Evolutionary conservation across 2,888 invertebrate species (phyloP).

Genomic region (Drosophila pseudotakahashii): DNA sequence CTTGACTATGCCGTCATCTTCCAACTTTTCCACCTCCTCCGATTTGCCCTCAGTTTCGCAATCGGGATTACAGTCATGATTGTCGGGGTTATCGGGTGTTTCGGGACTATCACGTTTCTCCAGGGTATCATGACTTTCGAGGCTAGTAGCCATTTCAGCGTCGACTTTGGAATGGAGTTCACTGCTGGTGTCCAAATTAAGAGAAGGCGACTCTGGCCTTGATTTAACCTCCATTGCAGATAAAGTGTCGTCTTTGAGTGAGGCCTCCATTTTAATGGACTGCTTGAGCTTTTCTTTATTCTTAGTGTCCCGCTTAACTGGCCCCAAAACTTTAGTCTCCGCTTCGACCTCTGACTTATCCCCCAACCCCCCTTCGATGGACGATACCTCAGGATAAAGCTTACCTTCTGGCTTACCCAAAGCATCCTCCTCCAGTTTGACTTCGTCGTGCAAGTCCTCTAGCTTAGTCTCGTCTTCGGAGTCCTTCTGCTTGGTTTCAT

Average conservation of each 20-base stretch:
- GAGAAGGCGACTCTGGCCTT: background rate
- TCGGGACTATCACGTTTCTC: background rate
- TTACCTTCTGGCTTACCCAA: background rate
- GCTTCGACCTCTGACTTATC: background rate
- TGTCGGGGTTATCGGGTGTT: background rate
- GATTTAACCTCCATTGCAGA: background rate
- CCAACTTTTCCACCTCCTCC: background rate
- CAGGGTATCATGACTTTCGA: background rate
- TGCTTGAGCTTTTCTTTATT: background rate
- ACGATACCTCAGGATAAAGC: background rate
- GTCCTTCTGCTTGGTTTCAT: conserved; percentile 24
- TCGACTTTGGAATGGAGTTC: background rate
- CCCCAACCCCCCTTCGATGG: background rate
- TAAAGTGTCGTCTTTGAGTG: background rate
- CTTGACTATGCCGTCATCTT: conserved; percentile 3
- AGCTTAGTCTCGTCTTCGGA: background rate
- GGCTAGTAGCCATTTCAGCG: background rate
- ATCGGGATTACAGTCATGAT: background rate
- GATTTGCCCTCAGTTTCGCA: background rate
- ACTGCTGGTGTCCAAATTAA: background rate
- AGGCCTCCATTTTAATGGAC: background rate
- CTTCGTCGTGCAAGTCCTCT: background rate
- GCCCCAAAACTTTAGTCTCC: background rate
- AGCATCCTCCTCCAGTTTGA: conserved; percentile 3
- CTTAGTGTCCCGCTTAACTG: background rate